Conservation (phyloP, 2,113 vertebrate genomes). For the Donacobius atricapilla region DNA sequence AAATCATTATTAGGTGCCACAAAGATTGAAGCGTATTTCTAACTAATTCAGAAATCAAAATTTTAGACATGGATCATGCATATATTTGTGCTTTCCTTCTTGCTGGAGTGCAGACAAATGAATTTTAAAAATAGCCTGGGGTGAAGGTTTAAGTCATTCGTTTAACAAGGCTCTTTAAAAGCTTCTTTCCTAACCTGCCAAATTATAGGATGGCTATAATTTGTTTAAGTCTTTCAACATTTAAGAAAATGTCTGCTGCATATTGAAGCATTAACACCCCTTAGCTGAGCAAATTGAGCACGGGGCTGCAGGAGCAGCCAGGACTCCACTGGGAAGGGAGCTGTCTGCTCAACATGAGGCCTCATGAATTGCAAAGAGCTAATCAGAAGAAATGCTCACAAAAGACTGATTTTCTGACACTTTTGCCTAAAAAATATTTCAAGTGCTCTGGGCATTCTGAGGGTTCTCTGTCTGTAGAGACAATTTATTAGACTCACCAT, state of each 20-base stretch:
- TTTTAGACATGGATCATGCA: background rate
- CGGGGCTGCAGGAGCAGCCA: background rate
- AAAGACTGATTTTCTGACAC: background rate
- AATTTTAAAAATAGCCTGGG: constrained; percentile 31
- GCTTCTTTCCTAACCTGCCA: constrained; percentile 24
- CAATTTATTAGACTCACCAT: background rate
- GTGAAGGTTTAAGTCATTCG: constrained; percentile 11
- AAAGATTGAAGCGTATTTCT: background rate
- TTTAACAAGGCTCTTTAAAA: constrained; percentile 39
- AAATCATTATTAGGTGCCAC: background rate
- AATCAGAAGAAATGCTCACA: background rate
- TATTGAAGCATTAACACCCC: background rate
- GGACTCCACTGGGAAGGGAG: background rate
- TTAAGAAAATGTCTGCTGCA: background rate
- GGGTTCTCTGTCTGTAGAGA: background rate
- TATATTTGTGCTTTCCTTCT: background rate
- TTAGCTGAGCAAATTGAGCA: background rate
- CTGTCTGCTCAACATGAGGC: background rate
- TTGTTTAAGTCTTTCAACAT: constrained; percentile 30
- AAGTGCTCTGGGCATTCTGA: background rate
- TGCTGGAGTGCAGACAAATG: background rate
- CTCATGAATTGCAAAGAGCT: background rate
- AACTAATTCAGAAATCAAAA: background rate
- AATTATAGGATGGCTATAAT: constrained; percentile 19
- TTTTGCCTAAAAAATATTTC: background rate